Percentiles rank a stretch among this genome's conserved stretches.
Evolutionary conservation across 2,113 vertebrate genomes (phyloP).

Genomic region (Neofelis nebulosa): DNA sequence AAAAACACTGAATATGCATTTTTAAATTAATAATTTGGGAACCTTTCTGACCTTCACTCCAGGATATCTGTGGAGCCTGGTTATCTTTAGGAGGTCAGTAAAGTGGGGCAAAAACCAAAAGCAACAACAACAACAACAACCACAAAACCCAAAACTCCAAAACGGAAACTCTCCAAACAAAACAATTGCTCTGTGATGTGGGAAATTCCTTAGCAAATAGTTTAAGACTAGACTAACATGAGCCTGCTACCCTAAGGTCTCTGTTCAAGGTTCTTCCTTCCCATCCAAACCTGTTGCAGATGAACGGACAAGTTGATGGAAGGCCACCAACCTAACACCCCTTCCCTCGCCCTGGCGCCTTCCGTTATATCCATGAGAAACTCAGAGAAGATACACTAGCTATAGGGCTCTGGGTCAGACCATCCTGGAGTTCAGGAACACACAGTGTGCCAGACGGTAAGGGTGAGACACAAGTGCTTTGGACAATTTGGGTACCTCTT

Average conservation of each 20-base stretch:
- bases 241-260: constrained; percentile 14
- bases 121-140: too few relatives aligned
- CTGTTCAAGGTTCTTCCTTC: constrained; percentile 17
- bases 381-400: background rate
- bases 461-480: background rate
- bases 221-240: constrained; percentile 27
- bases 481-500: background rate
- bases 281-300: background rate
- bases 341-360: background rate
- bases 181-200: constrained; percentile 10
- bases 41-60: background rate
- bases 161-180: constrained; percentile 51
- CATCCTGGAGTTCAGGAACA: background rate
- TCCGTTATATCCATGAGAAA: background rate
- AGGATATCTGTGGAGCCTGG: background rate
- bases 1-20: background rate
- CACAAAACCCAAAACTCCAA: background rate
- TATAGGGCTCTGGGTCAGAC: background rate
- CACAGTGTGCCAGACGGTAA: background rate
- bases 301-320: background rate
- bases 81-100: constrained; percentile 29
- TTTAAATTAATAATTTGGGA: background rate
- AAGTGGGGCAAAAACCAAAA: background rate
- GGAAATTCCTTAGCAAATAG: constrained; percentile 47
- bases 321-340: background rate